Percentiles rank a stretch among this genome's conserved stretches.
Conservation (phyloP, 2,888 invertebrate species). For the Notodonta dromedarius region DNA sequence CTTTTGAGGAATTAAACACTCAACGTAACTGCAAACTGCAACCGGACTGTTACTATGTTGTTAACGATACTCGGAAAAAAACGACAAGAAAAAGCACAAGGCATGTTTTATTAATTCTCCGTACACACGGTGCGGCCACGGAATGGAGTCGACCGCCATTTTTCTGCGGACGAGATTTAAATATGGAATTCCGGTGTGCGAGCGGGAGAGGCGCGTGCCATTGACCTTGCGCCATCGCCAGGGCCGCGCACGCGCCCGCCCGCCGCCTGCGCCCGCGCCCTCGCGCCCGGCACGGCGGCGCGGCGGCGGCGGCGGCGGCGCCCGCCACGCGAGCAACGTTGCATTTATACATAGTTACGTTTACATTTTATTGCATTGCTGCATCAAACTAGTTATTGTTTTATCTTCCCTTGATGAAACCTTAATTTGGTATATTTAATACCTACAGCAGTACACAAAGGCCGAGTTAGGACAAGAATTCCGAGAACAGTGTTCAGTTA, state of each 20-base stretch:
- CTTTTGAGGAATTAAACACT: constrained; percentile 43
- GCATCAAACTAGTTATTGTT: constrained; percentile 18
- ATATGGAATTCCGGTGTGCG: constrained; percentile 85
- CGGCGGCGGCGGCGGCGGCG: constrained; percentile 39
- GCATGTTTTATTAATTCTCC: constrained; percentile 82
- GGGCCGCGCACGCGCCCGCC: constrained; percentile 76
- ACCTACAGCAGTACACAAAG: not conserved
- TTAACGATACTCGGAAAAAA: constrained; percentile 75
- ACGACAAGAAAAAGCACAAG: constrained; percentile 70
- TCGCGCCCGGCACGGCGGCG: constrained; percentile 51
- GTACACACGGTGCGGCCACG: constrained; percentile 69
- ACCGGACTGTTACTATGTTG: constrained; percentile 65
- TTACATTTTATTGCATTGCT: constrained; percentile 48
- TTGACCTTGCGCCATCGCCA: constrained; percentile 76
- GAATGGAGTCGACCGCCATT: constrained; percentile 82
- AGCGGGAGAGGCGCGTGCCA: constrained; percentile 82
- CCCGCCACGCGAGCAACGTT: constrained; percentile 46
- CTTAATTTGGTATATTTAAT: not conserved
- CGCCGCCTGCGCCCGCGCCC: constrained; percentile 50
- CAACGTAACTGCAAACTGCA: constrained; percentile 62
- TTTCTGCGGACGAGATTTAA: constrained; percentile 85
- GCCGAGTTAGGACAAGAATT: no score
- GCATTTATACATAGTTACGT: constrained; percentile 52
- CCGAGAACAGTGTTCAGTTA: no score
- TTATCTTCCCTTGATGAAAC: constrained; percentile 19